Evolutionary conservation across 2,797 vertebrate species (phyloP), one percentile per base, ranked within the genome.

Genomic region (Alfaro cultratus): DNA sequence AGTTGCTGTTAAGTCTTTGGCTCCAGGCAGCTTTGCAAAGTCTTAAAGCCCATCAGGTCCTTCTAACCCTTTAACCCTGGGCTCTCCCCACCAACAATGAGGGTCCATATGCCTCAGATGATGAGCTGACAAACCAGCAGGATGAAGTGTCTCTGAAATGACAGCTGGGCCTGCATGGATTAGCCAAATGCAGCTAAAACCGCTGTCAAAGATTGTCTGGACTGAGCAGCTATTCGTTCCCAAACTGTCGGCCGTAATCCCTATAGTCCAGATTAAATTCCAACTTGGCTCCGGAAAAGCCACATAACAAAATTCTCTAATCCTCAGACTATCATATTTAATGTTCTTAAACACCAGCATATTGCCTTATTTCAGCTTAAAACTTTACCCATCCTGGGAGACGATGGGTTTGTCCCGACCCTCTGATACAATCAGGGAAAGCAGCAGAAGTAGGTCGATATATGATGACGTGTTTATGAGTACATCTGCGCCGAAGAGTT

Each of bases 141-240:
- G 9, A 73, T 23, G 76, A 77, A 55, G 55, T 41, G 29, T 39
- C 13, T n/a, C 64, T 79, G 71, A 80, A 74, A 47, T 74, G 83
- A 80, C 83, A 83, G 85, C 21, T 76, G 79, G 79, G 83, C 60
- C 57, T 78, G 60, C 2, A 15, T 29, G 85, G 88, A 87, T 89
- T 86, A 85, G 36, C 60, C 11, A 41, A 53, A 80, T 41, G 11
- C 43, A 21, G 80, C 72, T 86, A 62, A 83, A 73, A 18, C 84
- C 57, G 75, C 82, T 75, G 82, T 86, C 80, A 53, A 57, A 47
- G 71, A 36, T 16, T 15, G 39, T 80, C 79, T 78, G 85, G 75
- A 78, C 83, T 18, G 29, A 41, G 55, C 80, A 62, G 80, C 53
- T 46, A 62, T 72, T 43, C 51, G 79, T 62, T 82, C 78, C 70